phyloP scores from a whole-genome alignment of 2,113 vertebrate genomes.

The Hemiprocne comata region DNA sequence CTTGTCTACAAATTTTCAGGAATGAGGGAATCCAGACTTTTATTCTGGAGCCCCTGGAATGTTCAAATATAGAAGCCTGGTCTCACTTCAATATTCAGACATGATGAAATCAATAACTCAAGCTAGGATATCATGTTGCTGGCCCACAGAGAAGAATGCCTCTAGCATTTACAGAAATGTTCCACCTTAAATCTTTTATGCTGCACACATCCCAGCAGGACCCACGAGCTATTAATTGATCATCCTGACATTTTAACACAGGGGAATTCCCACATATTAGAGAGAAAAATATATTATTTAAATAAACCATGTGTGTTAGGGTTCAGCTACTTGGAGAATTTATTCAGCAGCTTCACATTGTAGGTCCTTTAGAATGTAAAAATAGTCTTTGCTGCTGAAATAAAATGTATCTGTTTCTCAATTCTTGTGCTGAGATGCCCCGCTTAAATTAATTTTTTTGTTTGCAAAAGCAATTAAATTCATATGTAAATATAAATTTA shows the following conservation, averaged over 20 bases:
- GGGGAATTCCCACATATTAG: background rate
- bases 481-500: background rate
- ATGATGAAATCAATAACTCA: background rate
- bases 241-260: background rate
- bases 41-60: background rate
- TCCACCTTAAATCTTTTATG: background rate
- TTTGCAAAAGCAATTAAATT: background rate
- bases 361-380: background rate
- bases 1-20: background rate
- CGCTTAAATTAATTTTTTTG: background rate
- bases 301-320: background rate
- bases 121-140: background rate
- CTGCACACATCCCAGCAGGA: background rate
- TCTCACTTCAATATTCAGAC: background rate
- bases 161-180: background rate
- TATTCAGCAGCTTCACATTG: slow-evolving; percentile 4
- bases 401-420: background rate
- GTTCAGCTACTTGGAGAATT: background rate
- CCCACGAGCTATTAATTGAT: background rate
- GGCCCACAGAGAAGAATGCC: background rate
- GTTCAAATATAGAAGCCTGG: background rate
- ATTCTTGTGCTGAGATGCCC: background rate
- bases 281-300: background rate
- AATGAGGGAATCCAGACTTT: background rate
- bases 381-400: slow-evolving; percentile 31